Conservation (phyloP, 2,113 vertebrate species). For the Sphyrna mokarran region DNA sequence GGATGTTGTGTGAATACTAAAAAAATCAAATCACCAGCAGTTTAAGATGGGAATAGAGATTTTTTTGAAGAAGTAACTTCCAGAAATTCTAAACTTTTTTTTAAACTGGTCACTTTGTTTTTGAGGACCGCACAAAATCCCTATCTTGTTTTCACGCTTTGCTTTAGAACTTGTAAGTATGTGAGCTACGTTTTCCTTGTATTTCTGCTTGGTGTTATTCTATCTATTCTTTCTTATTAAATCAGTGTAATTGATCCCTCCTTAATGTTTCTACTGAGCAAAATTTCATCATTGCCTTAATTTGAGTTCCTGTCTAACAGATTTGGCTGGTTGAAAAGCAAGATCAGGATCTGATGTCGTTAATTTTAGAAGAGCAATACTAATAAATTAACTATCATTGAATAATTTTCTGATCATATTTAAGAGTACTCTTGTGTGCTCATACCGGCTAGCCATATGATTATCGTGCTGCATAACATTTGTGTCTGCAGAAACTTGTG, state of each 20-base stretch:
- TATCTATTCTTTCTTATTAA: background rate
- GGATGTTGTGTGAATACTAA: slow-evolving; percentile 47
- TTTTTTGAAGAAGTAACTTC: slow-evolving; percentile 36
- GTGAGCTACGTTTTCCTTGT: background rate
- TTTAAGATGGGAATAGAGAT: slow-evolving; percentile 45
- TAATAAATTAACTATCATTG: background rate
- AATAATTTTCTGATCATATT: background rate
- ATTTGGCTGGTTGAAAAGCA: background rate
- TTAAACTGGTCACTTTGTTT: background rate
- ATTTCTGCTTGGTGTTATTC: background rate
- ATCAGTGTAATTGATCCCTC: background rate
- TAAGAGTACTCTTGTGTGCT: background rate
- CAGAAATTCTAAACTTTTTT: background rate
- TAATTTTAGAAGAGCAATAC: background rate
- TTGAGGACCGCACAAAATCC: background rate
- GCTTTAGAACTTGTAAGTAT: background rate
- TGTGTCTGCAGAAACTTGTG: background rate
- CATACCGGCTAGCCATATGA: background rate
- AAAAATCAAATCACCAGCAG: slow-evolving; percentile 42
- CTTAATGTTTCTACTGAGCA: background rate
- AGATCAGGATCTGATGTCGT: background rate
- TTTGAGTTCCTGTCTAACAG: background rate
- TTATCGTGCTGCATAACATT: background rate
- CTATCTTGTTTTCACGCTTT: background rate
- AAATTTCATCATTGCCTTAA: background rate